These are phyloP conservation scores for Xanthorhoe spadicearia DNA, from an alignment of 2,888 invertebrate genomes.

Conservation along the genomic window DNA sequence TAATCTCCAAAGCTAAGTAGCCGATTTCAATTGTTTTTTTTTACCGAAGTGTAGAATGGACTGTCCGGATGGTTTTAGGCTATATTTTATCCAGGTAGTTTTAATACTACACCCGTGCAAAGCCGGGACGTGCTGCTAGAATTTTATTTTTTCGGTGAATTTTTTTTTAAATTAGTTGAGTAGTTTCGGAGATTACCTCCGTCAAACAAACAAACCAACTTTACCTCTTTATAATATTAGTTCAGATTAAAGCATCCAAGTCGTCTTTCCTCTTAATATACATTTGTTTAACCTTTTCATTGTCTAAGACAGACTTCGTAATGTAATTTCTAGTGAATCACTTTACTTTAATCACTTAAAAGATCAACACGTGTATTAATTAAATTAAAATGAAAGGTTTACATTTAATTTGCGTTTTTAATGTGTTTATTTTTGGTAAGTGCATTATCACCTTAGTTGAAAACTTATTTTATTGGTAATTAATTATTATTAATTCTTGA, in stretches of 20 bases:
- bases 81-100: too few relatives aligned
- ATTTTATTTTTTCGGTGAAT: too few relatives aligned
- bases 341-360: background rate
- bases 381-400: background rate
- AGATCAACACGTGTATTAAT: background rate
- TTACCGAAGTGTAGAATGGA: too few relatives aligned
- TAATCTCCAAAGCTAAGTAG: too few relatives aligned
- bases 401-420: background rate
- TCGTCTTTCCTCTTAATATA: background rate
- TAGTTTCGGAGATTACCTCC: too few relatives aligned
- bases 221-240: too few relatives aligned
- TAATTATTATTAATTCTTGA: background rate
- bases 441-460: background rate
- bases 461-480: background rate
- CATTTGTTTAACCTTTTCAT: conserved; percentile 4
- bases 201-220: too few relatives aligned
- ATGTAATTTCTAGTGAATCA: background rate
- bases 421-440: background rate
- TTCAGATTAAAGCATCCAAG: background rate
- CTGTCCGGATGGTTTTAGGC: too few relatives aligned
- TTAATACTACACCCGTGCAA: too few relatives aligned
- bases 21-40: too few relatives aligned
- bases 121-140: too few relatives aligned
- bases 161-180: too few relatives aligned
- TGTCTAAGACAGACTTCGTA: background rate